Base-by-base conservation (phyloP, 1,140 invertebrate species). In the Drosophila navojoa region DNA sequence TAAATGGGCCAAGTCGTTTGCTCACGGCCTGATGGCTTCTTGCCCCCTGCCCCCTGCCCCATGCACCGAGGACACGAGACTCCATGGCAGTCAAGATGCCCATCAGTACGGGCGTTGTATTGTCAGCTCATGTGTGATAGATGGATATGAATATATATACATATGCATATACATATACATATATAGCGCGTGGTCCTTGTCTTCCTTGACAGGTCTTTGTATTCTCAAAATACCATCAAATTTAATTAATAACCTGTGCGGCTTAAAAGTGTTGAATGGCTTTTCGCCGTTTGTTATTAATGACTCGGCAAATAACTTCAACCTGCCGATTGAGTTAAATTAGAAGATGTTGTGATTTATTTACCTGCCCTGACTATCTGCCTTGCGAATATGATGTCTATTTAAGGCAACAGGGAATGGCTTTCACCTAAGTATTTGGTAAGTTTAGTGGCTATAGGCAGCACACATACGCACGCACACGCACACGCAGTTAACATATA, bases 1-100 rank as follows among this genome's bases (percentile, higher is more conserved):
- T 89, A 89, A 81, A 90, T 84, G 82, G 67, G 55, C 81, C 69
- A 13, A 78, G 71, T 58, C 79, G 69, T 84, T 82, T 84, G 54
- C 79, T 77, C 58, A 35, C 4, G 52, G 29, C 27, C 49, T 22
- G 19, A 22, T 22, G 19, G 19, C 19, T 22, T 3, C 19, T 22
- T 22, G 19, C 19, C 19, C 19, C 19, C 2, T 19, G 19, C 19
- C 19, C 19, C 19, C 3, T 22, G 22, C 25, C 25, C 6, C 13
- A 5, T 7, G 13, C 49, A n/a, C n/a, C n/a, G n/a, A n/a, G n/a
- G n/a, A n/a, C 25, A 4, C 29, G n/a, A 19, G 10, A 19, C 29
- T n/a, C 55, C 19, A 40, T 15, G 16, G 19, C 40, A 32, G 40
- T 22, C 45, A 61, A 61, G 45, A 47, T 61, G 27, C 42, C 16